Evolutionary conservation across 1,140 invertebrate species (phyloP).

Genomic region (Gryon sp.): DNA sequence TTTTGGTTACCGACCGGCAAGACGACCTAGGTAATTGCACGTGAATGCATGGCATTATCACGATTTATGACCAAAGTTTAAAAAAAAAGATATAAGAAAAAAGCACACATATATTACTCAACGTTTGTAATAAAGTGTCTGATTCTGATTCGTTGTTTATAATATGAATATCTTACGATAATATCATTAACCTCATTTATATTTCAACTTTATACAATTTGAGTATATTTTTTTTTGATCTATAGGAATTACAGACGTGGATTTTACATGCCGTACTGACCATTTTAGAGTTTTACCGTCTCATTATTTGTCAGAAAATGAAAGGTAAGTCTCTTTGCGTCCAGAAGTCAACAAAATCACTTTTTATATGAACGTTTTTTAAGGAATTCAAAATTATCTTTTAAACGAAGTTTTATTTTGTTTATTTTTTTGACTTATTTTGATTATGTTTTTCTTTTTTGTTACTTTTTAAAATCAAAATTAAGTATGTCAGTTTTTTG

Average conservation of each 20-base stretch:
- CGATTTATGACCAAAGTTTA: slow-evolving; percentile 19
- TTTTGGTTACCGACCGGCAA: slow-evolving; percentile 84
- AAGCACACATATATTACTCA: slow-evolving; percentile 20
- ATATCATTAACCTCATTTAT: slow-evolving; percentile 39
- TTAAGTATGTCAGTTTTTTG: no score
- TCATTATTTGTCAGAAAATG: slow-evolving; percentile 58
- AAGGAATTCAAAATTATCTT: no score
- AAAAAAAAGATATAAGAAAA: no score
- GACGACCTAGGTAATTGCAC: slow-evolving; percentile 84
- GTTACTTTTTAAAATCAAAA: no score
- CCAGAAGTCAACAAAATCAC: slow-evolving; percentile 19
- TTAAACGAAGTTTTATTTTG: no score
- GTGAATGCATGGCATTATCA: slow-evolving; percentile 44
- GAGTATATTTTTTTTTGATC: slow-evolving; percentile 53
- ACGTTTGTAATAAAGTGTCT: slow-evolving; percentile 30
- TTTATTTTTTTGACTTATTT: no score
- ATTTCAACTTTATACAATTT: no score
- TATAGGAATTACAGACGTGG: slow-evolving; percentile 77
- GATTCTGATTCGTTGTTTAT: slow-evolving; percentile 23
- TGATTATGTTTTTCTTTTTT: no score
- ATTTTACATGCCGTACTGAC: slow-evolving; percentile 79
- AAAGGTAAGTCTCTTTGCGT: slow-evolving; percentile 73
- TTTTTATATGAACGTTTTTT: slow-evolving; percentile 22
- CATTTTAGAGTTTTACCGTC: slow-evolving; percentile 69
- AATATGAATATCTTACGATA: slow-evolving; percentile 72